Base-by-base conservation (phyloP, 1,140 invertebrate genomes). In the Aphaenogaster rudis region DNA sequence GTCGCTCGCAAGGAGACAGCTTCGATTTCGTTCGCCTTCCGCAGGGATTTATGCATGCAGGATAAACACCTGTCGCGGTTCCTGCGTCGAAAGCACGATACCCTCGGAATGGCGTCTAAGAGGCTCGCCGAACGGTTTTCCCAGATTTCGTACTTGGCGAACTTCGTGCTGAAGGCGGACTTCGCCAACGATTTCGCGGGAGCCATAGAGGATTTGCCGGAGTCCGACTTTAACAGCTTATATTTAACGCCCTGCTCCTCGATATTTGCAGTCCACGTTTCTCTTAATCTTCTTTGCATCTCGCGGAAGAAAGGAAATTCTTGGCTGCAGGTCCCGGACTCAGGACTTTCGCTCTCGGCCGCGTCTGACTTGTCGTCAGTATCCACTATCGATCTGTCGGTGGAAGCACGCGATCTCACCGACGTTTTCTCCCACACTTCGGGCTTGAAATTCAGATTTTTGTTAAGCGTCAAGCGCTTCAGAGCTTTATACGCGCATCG, bases 1-100 rank as follows among this genome's bases (percentile, higher is more conserved):
- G 15, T 9, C 2, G 76, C 77, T 52, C 39, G 3, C 80, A 81
- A 13, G 57, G 6, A 2, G 79, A 74, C 45, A 39, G 52, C 36
- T n/a, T 89, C 15, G 42, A 28, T 17, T 66, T n/a, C n/a, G 36
- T 1, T 15, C 28, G 42, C 3, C 42, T 61, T 72, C 81, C 81
- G 28, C 66, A 78, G 67, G 11, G 88, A 79, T 64, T 88, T 88
- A 36, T 89, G 82, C 82, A 93, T 86, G 52, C 93, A 93, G 5
- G 91, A 79, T 3, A 93, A 66, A 76, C 93, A 93, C 15, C 80
- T 94, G 52, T 95, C 95, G 3, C 81, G 45, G 9, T 92, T 93
- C 54, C 79, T 92, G 86, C 94, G 91, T 0, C 74, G 80, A 76
- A 61, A 92, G 59, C 28, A 85, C 45, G 64, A 91, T 15, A 90